Conservation (phyloP, 2,797 vertebrate genomes). For the Crocidura indochinensis region DNA sequence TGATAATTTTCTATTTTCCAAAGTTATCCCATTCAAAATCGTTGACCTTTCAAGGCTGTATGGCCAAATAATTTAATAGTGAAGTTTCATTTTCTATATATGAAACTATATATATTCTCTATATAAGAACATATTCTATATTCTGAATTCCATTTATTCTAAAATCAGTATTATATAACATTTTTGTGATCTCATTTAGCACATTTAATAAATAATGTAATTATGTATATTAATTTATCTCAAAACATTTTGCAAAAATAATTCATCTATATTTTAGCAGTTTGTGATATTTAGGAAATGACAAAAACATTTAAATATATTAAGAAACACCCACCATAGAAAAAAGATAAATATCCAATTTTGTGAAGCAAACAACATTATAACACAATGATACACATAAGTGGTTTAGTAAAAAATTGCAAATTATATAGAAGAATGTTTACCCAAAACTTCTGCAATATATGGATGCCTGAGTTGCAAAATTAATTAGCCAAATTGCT, state of each 20-base stretch:
- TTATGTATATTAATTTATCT: neutral
- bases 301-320: neutral
- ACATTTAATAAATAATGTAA: neutral
- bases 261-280: neutral
- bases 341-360: neutral
- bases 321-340: slow-evolving; percentile 5
- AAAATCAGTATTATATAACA: neutral
- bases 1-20: neutral
- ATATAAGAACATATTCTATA: neutral
- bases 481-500: neutral
- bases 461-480: neutral
- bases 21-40: neutral
- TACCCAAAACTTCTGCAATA: neutral
- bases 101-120: too few species aligned
- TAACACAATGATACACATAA: neutral
- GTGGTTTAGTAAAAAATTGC: neutral
- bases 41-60: neutral
- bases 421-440: too few species aligned
- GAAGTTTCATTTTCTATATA: too few species aligned
- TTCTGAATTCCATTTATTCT: neutral
- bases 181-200: neutral
- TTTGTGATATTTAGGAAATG: slow-evolving; percentile 41
- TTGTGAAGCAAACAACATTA: neutral
- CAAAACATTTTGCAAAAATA: neutral
- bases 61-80: neutral